phyloP scores from a whole-genome alignment of 1,140 invertebrate species.

The Caenorhabditis remanei region DNA sequence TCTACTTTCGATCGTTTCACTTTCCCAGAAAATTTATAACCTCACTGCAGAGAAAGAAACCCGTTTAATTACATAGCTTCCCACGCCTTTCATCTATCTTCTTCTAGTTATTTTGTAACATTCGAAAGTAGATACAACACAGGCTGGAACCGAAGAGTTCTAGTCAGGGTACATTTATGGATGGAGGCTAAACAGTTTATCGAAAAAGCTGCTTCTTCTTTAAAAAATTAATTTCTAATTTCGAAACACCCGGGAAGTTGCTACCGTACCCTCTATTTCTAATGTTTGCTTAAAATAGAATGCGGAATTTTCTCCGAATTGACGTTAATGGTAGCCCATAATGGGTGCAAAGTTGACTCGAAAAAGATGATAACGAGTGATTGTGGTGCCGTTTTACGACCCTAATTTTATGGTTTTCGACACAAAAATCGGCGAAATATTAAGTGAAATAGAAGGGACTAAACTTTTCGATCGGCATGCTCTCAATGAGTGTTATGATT shows the following conservation, averaged over 20 bases:
- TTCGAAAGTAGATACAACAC: background rate
- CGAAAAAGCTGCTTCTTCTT: background rate
- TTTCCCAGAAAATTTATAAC: conserved; percentile 1
- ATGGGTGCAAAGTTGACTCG: conserved; percentile 45
- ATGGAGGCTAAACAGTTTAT: background rate
- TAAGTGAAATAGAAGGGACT: background rate
- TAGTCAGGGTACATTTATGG: background rate
- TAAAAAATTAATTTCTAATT: background rate
- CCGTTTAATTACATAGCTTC: background rate
- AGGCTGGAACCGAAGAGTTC: background rate
- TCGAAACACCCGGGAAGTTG: no score
- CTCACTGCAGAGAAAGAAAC: background rate
- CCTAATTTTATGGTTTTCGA: conserved; percentile 18
- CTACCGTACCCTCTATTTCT: background rate
- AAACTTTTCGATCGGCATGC: conserved; percentile 36
- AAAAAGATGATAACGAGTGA: background rate
- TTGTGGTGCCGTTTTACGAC: background rate
- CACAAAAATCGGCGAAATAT: conserved; percentile 24
- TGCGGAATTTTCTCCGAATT: conserved; percentile 43
- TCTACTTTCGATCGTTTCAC: background rate
- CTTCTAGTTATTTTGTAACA: background rate
- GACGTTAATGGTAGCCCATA: conserved; percentile 42
- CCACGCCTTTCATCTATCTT: background rate
- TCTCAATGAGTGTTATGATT: conserved; percentile 6
- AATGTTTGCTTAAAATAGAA: conserved; percentile 28